phyloP scores from a whole-genome alignment of 2,888 invertebrate genomes.

The Brachycybe producta region DNA sequence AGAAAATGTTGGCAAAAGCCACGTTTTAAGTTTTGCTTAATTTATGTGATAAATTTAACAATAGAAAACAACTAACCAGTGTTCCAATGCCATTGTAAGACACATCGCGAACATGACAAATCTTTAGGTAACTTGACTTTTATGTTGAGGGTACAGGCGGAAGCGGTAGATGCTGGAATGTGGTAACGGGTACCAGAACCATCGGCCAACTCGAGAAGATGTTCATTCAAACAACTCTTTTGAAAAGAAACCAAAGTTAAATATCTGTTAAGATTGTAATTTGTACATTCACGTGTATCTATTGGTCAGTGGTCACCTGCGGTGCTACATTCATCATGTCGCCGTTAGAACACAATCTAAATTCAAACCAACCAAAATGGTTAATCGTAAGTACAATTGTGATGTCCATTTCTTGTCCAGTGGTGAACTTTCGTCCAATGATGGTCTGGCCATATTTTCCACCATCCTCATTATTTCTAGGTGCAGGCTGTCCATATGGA shows the following conservation, averaged over 20 bases:
- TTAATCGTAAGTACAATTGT: slow-evolving; percentile 32
- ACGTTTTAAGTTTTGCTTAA: background rate
- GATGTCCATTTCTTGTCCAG: slow-evolving; percentile 30
- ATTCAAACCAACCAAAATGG: slow-evolving; percentile 34
- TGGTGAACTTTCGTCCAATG: slow-evolving; percentile 28
- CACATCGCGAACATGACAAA: slow-evolving; percentile 31
- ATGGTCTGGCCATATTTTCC: slow-evolving; percentile 30
- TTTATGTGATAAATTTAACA: background rate
- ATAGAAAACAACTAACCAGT: slow-evolving; percentile 27
- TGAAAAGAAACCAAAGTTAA: background rate
- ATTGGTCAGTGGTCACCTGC: slow-evolving; percentile 19
- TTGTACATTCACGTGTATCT: background rate
- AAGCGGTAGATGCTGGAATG: background rate
- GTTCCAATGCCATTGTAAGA: slow-evolving; percentile 34
- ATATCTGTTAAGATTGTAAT: background rate
- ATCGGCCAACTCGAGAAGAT: slow-evolving; percentile 29
- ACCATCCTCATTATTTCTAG: slow-evolving; percentile 29
- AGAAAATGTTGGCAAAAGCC: no score
- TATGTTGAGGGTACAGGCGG: slow-evolving; percentile 17
- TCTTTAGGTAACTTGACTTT: slow-evolving; percentile 27
- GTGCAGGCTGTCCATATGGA: slow-evolving; percentile 41
- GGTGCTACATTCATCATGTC: slow-evolving; percentile 1
- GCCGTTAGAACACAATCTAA: slow-evolving; percentile 29
- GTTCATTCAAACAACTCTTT: slow-evolving; percentile 28
- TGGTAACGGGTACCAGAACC: slow-evolving; percentile 24